Evolutionary conservation across 2,113 vertebrate genomes (phyloP), one percentile per base, ranked within the genome.

Genomic region (Oreocharis arfaki): DNA sequence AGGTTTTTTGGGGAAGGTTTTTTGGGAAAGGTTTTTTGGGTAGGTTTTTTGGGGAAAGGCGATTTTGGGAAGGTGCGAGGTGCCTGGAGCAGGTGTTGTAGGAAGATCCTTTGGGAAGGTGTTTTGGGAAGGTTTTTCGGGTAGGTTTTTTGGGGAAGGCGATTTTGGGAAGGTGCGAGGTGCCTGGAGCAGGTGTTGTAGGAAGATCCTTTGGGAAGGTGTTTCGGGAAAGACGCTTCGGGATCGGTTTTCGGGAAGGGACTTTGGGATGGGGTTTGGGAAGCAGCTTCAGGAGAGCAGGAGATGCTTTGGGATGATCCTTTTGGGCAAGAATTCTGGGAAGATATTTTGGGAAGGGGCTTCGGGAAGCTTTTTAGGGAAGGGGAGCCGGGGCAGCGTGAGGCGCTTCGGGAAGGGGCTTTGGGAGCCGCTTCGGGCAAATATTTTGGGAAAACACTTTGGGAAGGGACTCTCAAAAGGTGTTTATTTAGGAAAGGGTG

Each of bases 201-300:
- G 47, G 55, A 10, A 39, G 16, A 4, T 13, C 23, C 8, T n/a
- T 55, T 6, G 32, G 63, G 70, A 27, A 56, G 6, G n/a, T 3
- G 13, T 12, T 47, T 6, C 10, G 2, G 55, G 55, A 15, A 47
- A 11, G 41, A 4, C 2, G 4, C n/a, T 80, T 26, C 2, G 22
- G 50, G 50, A 47, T 33, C 6, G 6, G 14, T 3, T 27, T 27
- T 39, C 18, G 18, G 46, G 61, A 67, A 37, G 16, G 37, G 59
- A 24, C n/a, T 60, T 60, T 19, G 27, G 8, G 32, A 20, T 6
- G 16, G 47, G 6, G 28, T 13, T 53, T 32, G 35, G 68, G 47
- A 21, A 18, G 27, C 9, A 1, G 41, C 24, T 7, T 11, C 32
- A n/a, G 56, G n/a, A 46, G 15, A 13, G 1, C 4, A 15, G 0